phyloP scores from a whole-genome alignment of 2,888 invertebrate species.

The Horisme vitalbata region DNA sequence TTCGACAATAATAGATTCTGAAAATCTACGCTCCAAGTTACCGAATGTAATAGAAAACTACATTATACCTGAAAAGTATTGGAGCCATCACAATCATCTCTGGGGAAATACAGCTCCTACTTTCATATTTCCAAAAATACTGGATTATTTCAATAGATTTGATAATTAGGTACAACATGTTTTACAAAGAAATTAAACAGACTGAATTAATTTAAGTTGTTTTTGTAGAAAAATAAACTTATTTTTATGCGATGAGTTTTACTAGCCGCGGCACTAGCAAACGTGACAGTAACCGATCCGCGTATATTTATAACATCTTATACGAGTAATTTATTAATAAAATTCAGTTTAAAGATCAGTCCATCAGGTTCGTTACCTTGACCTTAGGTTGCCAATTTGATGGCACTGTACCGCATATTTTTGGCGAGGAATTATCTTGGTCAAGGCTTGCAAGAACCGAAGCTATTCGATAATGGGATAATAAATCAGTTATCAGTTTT shows the following conservation, averaged over 20 bases:
- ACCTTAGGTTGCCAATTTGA: slow-evolving; percentile 26
- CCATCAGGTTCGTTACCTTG: slow-evolving; percentile 24
- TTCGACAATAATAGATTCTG: slow-evolving; percentile 81
- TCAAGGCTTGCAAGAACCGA: slow-evolving; percentile 26
- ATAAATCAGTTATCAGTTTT: no score
- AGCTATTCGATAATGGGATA: slow-evolving; percentile 11
- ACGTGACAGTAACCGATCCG: slow-evolving; percentile 4
- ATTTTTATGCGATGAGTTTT: neutral
- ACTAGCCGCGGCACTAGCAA: neutral
- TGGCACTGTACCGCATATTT: slow-evolving; percentile 23
- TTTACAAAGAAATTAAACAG: neutral
- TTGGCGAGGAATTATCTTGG: slow-evolving; percentile 25
- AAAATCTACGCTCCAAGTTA: slow-evolving; percentile 75
- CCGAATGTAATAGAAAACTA: slow-evolving; percentile 83
- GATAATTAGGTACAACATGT: slow-evolving; percentile 20
- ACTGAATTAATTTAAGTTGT: neutral
- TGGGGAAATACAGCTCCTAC: slow-evolving; percentile 58
- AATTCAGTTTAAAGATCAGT: slow-evolving; percentile 20
- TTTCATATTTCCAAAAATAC: slow-evolving; percentile 54
- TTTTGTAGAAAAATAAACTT: no score
- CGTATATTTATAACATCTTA: slow-evolving; percentile 14
- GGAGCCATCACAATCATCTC: slow-evolving; percentile 71
- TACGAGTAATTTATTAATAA: slow-evolving; percentile 28
- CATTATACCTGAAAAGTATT: slow-evolving; percentile 76
- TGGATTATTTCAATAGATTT: slow-evolving; percentile 50